Percentiles rank a stretch among this genome's conserved stretches.
These are phyloP conservation scores for Mus musculus DNA, from an alignment of 2,113 vertebrate genomes.

Conservation along the genomic window GRCm39 chr12:4082001-4082500, in stretches of 20 bases:
- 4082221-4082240: background rate
- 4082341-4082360: background rate
- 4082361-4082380: background rate
- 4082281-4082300: background rate
- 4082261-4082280: background rate
- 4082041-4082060: background rate
- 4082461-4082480: background rate
- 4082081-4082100: background rate
- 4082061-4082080: background rate
- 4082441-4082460: background rate
- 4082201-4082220: background rate
- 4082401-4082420: background rate
- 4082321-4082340: background rate
- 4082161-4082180: background rate
- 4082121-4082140: background rate
- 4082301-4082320: background rate
- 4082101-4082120: background rate
- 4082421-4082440: no score
- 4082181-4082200: background rate
- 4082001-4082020: background rate
- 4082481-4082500: background rate
- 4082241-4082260: background rate
- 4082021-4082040: background rate
- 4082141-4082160: background rate
- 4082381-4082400: background rate